Evolutionary conservation across 2,888 invertebrate species (phyloP), one percentile per base, ranked within the genome.

Genomic region (Melanchra persicariae): DNA sequence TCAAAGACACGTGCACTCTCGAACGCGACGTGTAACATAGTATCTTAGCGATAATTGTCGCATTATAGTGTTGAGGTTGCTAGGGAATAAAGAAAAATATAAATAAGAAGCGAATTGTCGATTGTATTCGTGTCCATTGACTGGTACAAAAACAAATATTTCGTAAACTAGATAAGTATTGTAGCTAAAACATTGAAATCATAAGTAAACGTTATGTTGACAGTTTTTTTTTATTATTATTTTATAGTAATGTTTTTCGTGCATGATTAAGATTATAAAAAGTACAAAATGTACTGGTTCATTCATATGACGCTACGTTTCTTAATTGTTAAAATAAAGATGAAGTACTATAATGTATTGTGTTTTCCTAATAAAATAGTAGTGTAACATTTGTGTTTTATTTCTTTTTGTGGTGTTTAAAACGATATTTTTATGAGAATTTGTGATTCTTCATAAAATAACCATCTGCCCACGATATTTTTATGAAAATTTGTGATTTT

Each of bases 311-410:
- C 89, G 90, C 90, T 40, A 45, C 91, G 87, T 92, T 89, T 92
- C 90, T 91, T 93, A 89, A 91, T 94, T 94, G 93, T 95, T 94
- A 93, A 87, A 91, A 92, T 93, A 92, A 91, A 92, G 86, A 93
- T 93, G 87, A 92, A 73, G 68, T 73, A 93, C 81, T 93, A 92
- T 93, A 91, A 93, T 93, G 94, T 93, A 95, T 93, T 94, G 94
- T 94, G 94, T 95, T 95, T 95, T 94, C 93, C 91, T 95, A 94
- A 95, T 95, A 94, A 93, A 95, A 90, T 90, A 84, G 93, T 94
- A 94, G 94, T 91, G 93, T 81, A 87, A 85, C 47, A 88, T 79
- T 86, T 87, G 91, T 40, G 87, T 94, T 93, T 94, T 74, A 92
- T 91, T 94, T n/a, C n/a, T n/a, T 88, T 51, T 45, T 17, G 19